phyloP scores from a whole-genome alignment of 35 echinoderm and acorn worm genomes.

The Diadema setosum region DNA sequence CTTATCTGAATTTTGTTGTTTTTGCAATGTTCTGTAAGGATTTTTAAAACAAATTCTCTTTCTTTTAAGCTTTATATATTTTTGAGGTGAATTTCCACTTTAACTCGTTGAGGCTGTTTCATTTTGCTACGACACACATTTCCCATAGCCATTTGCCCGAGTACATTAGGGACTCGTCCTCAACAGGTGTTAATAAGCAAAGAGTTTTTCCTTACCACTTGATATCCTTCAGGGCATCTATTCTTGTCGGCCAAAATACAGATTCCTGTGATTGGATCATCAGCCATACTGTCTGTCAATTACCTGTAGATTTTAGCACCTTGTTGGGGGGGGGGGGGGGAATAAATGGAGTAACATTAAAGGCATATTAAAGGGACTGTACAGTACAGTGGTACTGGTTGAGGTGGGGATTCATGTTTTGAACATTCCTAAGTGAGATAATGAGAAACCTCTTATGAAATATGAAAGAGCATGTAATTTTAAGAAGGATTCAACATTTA shows the following conservation, averaged over 20 bases:
- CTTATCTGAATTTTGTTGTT: too few relatives aligned
- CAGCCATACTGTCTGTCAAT: not conserved
- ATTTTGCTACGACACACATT: not conserved
- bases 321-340: too few relatives aligned
- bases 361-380: too few relatives aligned
- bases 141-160: not conserved
- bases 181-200: not conserved
- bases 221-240: slow-evolving; percentile 25
- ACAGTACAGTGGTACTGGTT: too few relatives aligned
- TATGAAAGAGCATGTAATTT: too few relatives aligned
- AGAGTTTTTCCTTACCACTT: slow-evolving; percentile 61
- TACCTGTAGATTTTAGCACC: too few relatives aligned
- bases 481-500: too few relatives aligned
- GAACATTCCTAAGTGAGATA: too few relatives aligned
- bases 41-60: not conserved
- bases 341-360: too few relatives aligned
- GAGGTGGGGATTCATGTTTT: too few relatives aligned
- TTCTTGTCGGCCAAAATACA: slow-evolving; percentile 55
- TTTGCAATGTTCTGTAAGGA: not conserved
- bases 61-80: not conserved
- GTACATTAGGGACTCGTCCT: not conserved
- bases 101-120: not conserved
- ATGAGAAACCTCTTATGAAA: too few relatives aligned
- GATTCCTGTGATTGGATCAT: slow-evolving; percentile 25
- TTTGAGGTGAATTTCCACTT: too few relatives aligned